Evolutionary conservation across 2,113 vertebrate genomes (phyloP).

Genomic region (Natator depressus): DNA sequence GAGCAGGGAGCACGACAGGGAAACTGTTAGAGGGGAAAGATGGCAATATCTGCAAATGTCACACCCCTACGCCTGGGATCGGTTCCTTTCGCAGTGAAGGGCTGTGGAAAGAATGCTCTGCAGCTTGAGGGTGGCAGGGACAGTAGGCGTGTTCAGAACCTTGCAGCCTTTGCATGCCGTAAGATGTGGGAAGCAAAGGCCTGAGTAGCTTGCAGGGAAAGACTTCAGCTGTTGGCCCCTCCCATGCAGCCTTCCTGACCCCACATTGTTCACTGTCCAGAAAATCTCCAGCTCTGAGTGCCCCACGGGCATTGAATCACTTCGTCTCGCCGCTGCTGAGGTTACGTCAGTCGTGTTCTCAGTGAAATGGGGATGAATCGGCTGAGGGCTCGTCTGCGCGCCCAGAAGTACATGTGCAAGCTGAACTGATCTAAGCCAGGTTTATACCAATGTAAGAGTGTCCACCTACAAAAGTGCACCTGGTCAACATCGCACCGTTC

Average conservation of each 20-base stretch:
- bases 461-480: background rate
- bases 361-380: background rate
- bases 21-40: background rate
- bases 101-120: rapidly evolving
- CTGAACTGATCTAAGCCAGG: background rate
- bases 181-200: background rate
- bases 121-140: background rate
- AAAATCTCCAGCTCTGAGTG: rapidly evolving
- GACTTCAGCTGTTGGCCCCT: rapidly evolving
- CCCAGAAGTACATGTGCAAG: background rate
- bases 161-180: background rate
- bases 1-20: background rate
- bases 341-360: rapidly evolving
- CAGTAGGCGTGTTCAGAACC: background rate
- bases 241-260: background rate
- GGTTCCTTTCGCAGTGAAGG: background rate
- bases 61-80: background rate
- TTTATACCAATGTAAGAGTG: background rate
- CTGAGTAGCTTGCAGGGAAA: background rate
- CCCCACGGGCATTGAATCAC: rapidly evolving
- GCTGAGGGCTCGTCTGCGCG: background rate
- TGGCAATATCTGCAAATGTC: background rate
- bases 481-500: constrained; percentile 24
- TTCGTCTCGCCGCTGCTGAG: background rate
- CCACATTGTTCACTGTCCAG: background rate